phyloP scores from a whole-genome alignment of 1,140 invertebrate species.

The Drosophila insularis region DNA sequence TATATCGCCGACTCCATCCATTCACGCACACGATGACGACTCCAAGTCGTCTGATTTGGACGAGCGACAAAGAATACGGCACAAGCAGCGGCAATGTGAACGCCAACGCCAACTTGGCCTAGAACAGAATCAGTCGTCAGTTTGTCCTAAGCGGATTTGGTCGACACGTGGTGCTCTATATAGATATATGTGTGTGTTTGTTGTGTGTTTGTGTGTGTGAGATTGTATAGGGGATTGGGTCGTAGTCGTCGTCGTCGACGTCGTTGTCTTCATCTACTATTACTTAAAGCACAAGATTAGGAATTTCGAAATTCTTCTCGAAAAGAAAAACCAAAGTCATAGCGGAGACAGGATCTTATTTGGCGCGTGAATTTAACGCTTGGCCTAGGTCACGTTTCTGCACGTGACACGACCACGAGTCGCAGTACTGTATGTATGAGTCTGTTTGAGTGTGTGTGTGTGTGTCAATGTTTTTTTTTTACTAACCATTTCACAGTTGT shows the following conservation, averaged over 20 bases:
- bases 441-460: slow-evolving; percentile 28
- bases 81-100: slow-evolving; percentile 14
- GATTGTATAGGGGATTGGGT: slow-evolving; percentile 13
- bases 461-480: slow-evolving; percentile 23
- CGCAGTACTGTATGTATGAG: not conserved
- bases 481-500: not conserved
- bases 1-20: not conserved
- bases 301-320: slow-evolving; percentile 7
- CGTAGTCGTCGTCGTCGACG: not conserved
- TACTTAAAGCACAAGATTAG: not conserved
- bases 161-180: slow-evolving; percentile 58
- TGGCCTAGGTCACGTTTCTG: slow-evolving; percentile 70
- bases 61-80: slow-evolving; percentile 23
- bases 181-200: slow-evolving; percentile 13
- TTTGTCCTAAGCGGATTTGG: slow-evolving; percentile 80
- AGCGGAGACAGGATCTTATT: slow-evolving; percentile 22
- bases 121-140: slow-evolving; percentile 77
- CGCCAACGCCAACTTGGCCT: slow-evolving; percentile 63
- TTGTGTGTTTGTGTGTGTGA: slow-evolving; percentile 31
- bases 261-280: not conserved
- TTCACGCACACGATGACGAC: slow-evolving; percentile 6
- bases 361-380: slow-evolving; percentile 69
- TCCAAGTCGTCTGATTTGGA: not conserved
- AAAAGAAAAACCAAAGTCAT: slow-evolving; percentile 2
- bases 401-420: slow-evolving; percentile 37